Conservation (phyloP, 2,113 vertebrate species). For the Mesocricetus auratus region DNA sequence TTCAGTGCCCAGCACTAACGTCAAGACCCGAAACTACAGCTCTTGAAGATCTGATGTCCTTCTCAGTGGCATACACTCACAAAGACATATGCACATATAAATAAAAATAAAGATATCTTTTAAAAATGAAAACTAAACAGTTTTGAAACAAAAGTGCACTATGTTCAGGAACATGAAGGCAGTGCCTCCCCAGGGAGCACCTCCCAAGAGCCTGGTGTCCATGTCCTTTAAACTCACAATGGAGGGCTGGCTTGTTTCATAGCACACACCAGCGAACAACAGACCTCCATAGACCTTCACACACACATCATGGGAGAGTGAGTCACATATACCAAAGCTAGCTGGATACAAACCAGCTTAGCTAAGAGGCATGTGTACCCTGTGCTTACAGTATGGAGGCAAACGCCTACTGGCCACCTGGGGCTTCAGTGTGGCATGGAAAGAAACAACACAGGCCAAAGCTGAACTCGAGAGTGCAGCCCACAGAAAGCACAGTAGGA, state of each 20-base stretch:
- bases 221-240: too few species aligned
- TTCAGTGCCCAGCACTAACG: not conserved
- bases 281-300: not conserved
- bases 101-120: not conserved
- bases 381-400: not conserved
- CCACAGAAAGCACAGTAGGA: constrained; percentile 48
- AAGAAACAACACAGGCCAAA: not conserved
- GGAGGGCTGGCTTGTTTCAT: not conserved
- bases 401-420: not conserved
- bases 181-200: not conserved
- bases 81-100: not conserved
- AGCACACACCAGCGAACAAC: not conserved
- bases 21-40: not conserved
- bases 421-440: constrained; percentile 38
- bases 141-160: not conserved
- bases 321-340: constrained; percentile 54
- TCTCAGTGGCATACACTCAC: not conserved
- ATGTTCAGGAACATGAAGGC: not conserved
- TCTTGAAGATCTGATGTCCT: not conserved
- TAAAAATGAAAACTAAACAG: not conserved
- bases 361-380: constrained; percentile 39
- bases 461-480: constrained; percentile 62
- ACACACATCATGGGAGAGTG: not conserved
- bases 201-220: too few species aligned
- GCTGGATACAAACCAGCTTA: constrained; percentile 23